Conservation (phyloP, 1,140 invertebrate genomes). For the Zaprionus capensis region DNA sequence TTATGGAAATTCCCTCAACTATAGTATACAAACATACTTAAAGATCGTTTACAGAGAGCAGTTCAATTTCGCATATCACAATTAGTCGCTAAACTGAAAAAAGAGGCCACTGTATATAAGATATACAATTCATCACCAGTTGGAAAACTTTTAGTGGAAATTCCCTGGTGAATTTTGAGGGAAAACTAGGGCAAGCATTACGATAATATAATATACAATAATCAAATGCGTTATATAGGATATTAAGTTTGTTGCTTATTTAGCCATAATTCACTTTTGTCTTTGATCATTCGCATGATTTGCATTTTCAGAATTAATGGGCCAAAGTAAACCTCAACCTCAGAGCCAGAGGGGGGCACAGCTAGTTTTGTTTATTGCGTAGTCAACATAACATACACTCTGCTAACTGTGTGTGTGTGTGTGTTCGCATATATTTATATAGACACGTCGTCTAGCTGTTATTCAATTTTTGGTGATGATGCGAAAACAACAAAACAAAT, state of each 20-base stretch:
- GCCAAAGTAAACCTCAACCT: constrained; percentile 28
- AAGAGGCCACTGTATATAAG: too few relatives aligned
- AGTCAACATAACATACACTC: constrained; percentile 9
- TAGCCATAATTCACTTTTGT: constrained; percentile 32
- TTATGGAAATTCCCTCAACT: background rate
- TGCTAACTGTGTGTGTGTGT: background rate
- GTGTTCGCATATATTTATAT: constrained; percentile 16
- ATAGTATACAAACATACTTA: too few relatives aligned
- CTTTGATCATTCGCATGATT: constrained; percentile 51
- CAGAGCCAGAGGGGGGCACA: background rate
- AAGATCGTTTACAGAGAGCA: too few relatives aligned
- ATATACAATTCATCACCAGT: too few relatives aligned
- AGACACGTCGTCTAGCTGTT: constrained; percentile 31
- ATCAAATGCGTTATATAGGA: background rate
- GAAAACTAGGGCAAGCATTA: background rate
- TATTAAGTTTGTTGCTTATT: constrained; percentile 33
- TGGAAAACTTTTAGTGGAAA: background rate
- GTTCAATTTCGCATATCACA: too few relatives aligned
- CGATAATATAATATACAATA: background rate
- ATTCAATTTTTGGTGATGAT: constrained; percentile 49
- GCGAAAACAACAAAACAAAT: constrained; percentile 54
- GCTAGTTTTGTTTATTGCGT: constrained; percentile 54
- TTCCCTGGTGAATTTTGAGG: too few relatives aligned
- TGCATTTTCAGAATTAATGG: constrained; percentile 46
- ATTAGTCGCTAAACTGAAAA: too few relatives aligned